These are phyloP conservation scores for Calcarius lapponicus DNA, from an alignment of 2,797 vertebrate species.

Conservation along the genomic window DNA sequence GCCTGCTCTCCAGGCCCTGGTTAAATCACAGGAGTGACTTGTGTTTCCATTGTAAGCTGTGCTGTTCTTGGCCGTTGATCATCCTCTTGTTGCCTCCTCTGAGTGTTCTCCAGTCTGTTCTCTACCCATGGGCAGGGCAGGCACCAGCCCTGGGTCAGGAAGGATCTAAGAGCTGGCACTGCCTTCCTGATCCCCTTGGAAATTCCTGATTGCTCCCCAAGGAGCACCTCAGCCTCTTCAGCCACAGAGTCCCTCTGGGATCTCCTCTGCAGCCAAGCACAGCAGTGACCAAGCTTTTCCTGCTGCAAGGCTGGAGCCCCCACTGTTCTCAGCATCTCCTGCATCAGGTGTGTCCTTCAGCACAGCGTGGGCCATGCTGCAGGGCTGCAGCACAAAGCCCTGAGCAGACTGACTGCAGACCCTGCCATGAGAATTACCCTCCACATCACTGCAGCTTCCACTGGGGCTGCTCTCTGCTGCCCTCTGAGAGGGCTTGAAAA, in stretches of 20 bases:
- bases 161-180: neutral
- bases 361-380: neutral
- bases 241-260: neutral
- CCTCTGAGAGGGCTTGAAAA: neutral
- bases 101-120: neutral
- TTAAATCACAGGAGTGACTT: neutral
- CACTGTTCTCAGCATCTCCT: neutral
- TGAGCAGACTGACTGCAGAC: neutral
- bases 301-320: neutral
- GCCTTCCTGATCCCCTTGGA: neutral
- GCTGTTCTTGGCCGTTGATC: neutral
- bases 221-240: neutral
- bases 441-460: neutral
- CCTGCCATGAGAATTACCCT: neutral
- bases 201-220: neutral
- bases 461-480: neutral
- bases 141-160: neutral
- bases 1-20: neutral
- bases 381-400: neutral
- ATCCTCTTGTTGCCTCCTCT: neutral
- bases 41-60: neutral
- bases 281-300: neutral
- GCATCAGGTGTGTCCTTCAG: neutral
- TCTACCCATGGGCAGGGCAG: rapidly evolving
- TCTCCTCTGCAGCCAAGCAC: neutral